These are phyloP conservation scores for Parambassis ranga DNA, from an alignment of 2,797 vertebrate species.

Conservation along the genomic window DNA sequence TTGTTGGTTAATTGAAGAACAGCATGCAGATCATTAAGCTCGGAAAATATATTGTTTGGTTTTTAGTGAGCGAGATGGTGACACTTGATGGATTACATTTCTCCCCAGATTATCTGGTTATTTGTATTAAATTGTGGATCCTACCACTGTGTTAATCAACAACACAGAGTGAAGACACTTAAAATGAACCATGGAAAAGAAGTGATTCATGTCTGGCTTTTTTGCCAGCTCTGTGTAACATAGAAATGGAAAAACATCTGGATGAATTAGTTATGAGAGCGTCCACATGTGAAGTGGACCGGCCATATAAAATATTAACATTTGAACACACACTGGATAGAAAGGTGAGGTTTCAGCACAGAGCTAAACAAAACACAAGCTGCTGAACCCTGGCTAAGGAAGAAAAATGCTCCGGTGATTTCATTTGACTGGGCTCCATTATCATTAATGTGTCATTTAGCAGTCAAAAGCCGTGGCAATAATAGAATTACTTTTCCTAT, in stretches of 20 bases:
- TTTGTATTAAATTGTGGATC: conserved; percentile 35
- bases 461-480: conserved; percentile 57
- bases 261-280: conserved; percentile 68
- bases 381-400: conserved; percentile 13
- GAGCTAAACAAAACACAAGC: conserved; percentile 26
- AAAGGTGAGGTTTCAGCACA: conserved; percentile 42
- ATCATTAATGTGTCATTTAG: conserved; percentile 58
- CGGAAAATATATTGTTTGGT: conserved; percentile 32
- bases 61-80: conserved; percentile 24
- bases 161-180: conserved; percentile 8
- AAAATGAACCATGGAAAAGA: conserved; percentile 12
- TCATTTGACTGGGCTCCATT: conserved; percentile 40
- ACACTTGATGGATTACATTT: conserved; percentile 28
- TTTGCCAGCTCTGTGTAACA: neutral
- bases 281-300: conserved; percentile 61
- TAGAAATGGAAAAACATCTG: conserved; percentile 46
- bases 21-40: conserved; percentile 24
- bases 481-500: conserved; percentile 65
- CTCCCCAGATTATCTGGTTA: conserved; percentile 12
- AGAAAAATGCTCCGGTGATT: conserved; percentile 45
- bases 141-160: conserved; percentile 7
- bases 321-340: conserved; percentile 49
- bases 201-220: conserved; percentile 16
- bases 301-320: conserved; percentile 68
- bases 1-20: conserved; percentile 45